These are phyloP conservation scores for Takifugu rubripes DNA, from an alignment of 2,797 vertebrate species.

Conservation along the genomic window DNA sequence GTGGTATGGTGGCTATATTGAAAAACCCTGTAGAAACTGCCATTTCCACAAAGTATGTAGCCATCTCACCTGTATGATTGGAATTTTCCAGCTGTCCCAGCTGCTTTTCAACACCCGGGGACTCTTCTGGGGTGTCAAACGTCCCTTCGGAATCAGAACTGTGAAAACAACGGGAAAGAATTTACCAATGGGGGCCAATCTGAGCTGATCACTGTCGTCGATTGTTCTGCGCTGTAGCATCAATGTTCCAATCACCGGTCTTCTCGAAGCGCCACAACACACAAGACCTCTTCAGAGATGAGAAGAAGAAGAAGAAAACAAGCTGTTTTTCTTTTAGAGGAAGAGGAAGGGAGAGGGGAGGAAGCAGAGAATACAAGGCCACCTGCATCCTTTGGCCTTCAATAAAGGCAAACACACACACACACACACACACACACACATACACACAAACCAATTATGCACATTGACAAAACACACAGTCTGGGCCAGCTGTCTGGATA, in stretches of 20 bases:
- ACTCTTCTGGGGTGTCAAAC: conserved; percentile 91
- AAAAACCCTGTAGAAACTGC: too few relatives aligned
- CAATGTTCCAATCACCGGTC: not conserved
- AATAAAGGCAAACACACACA: conserved; percentile 34
- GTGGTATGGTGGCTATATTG: too few relatives aligned
- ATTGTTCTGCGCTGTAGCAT: too few relatives aligned
- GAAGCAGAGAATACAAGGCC: conserved; percentile 57
- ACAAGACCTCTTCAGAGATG: conserved; percentile 23
- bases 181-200: too few relatives aligned
- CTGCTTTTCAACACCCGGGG: conserved; percentile 73
- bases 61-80: conserved; percentile 54
- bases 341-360: conserved; percentile 56
- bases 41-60: too few relatives aligned
- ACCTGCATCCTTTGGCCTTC: conserved; percentile 70
- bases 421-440: conserved; percentile 7
- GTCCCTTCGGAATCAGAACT: conserved; percentile 92
- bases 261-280: conserved; percentile 36
- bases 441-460: conserved; percentile 11
- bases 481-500: conserved; percentile 56
- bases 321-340: conserved; percentile 52
- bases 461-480: conserved; percentile 20
- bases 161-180: conserved; percentile 36
- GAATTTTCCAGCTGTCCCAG: conserved; percentile 61
- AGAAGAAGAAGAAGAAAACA: conserved; percentile 37
- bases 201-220: too few relatives aligned